These are phyloP conservation scores for Nemoura dubitans DNA, from an alignment of 2,888 invertebrate species.

Conservation along the genomic window DNA sequence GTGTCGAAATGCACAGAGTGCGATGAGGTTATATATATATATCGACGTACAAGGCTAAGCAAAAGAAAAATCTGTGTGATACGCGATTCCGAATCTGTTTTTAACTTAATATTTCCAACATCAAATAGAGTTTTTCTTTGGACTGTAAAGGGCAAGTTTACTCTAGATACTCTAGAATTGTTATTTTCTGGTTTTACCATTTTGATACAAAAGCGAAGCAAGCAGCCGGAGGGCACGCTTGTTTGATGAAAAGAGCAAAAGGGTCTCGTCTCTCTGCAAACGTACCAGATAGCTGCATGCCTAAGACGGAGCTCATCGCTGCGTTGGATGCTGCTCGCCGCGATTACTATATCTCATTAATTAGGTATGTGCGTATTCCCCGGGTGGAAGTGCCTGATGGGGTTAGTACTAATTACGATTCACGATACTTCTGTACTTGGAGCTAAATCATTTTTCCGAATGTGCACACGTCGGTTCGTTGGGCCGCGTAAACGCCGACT, in stretches of 20 bases:
- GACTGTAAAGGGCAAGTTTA: background rate
- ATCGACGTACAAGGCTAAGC: background rate
- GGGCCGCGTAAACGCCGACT: background rate
- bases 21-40: background rate
- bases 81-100: background rate
- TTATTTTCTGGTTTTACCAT: slow-evolving; percentile 12
- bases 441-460: background rate
- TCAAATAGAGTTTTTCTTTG: slow-evolving; percentile 12
- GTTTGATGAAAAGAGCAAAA: background rate
- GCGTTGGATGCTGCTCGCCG: background rate
- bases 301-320: background rate
- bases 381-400: background rate
- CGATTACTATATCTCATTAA: background rate
- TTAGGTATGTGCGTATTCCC: background rate
- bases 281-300: background rate
- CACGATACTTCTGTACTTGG: background rate
- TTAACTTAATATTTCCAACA: slow-evolving; percentile 12
- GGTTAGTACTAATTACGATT: background rate
- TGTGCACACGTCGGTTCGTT: background rate
- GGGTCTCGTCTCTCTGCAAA: background rate
- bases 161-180: slow-evolving; percentile 3
- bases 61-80: slow-evolving; percentile 4
- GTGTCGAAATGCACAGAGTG: background rate
- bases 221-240: background rate
- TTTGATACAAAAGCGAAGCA: slow-evolving; percentile 7